Conservation (phyloP, 2,888 invertebrate genomes). For the Agriopis aurantiaria region DNA sequence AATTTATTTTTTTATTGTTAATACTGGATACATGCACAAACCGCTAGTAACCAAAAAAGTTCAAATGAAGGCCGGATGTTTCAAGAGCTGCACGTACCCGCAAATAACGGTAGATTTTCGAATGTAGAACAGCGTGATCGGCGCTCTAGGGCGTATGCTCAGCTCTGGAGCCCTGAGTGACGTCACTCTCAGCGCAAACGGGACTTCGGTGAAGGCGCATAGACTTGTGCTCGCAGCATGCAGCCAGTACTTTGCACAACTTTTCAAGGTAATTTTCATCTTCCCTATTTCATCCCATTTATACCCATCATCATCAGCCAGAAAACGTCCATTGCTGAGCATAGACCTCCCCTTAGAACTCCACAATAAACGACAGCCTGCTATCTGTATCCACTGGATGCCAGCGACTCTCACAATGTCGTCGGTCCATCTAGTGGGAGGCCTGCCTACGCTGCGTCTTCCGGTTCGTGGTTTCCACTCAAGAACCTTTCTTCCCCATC, state of each 20-base stretch:
- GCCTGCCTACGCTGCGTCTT: too few species aligned
- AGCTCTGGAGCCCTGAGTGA: slow-evolving; percentile 94
- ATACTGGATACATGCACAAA: background rate
- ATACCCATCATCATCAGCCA: too few species aligned
- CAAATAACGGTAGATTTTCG: slow-evolving; percentile 37
- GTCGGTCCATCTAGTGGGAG: too few species aligned
- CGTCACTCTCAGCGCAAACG: slow-evolving; percentile 94
- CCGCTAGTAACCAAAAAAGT: background rate
- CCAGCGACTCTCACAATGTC: too few species aligned
- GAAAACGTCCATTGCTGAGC: too few species aligned
- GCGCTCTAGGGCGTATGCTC: slow-evolving; percentile 91
- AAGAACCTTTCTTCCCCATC: too few species aligned
- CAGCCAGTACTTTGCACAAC: slow-evolving; percentile 95
- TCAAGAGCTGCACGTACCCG: slow-evolving; percentile 25
- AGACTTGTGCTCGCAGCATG: slow-evolving; percentile 95
- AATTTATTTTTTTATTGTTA: background rate
- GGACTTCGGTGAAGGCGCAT: slow-evolving; percentile 94
- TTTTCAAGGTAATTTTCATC: slow-evolving; percentile 90
- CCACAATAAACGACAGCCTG: too few species aligned
- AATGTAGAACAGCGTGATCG: slow-evolving; percentile 90
- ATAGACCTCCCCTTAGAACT: too few species aligned
- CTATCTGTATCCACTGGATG: too few species aligned
- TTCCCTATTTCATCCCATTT: background rate
- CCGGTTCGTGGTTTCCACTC: too few species aligned
- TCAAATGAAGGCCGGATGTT: slow-evolving; percentile 27